A percentile compares a stretch with the other conserved stretches of the same genome.
Evolutionary conservation across 2,113 vertebrate species (phyloP).

Genomic region (Plotosus lineatus): DNA sequence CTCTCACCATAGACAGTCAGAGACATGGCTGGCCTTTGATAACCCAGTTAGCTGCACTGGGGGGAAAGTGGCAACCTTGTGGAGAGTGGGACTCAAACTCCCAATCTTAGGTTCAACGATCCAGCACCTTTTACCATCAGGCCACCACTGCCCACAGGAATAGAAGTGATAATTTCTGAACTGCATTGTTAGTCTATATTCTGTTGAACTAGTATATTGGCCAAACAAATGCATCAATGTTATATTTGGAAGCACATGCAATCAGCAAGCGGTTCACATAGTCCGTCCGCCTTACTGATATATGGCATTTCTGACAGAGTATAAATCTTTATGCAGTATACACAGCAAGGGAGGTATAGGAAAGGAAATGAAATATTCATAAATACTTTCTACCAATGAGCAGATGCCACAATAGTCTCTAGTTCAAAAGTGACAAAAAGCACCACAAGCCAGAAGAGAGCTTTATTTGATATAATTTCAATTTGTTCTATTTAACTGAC

Average conservation of each 20-base stretch:
- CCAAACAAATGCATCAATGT: background rate
- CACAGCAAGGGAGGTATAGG: constrained; percentile 26
- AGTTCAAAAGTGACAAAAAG: constrained; percentile 63
- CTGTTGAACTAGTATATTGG: background rate
- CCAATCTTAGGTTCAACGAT: too few relatives aligned
- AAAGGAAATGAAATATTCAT: constrained; percentile 71
- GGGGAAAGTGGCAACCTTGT: too few relatives aligned
- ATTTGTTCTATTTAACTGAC: constrained; percentile 59
- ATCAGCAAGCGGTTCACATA: background rate
- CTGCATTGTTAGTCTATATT: background rate
- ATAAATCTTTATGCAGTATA: constrained; percentile 64
- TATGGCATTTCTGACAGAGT: background rate
- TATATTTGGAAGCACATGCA: background rate
- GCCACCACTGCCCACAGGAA: too few relatives aligned
- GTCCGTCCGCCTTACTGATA: background rate
- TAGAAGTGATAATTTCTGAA: too few relatives aligned
- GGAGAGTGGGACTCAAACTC: too few relatives aligned
- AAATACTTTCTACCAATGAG: constrained; percentile 64
- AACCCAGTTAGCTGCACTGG: too few relatives aligned
- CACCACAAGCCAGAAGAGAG: constrained; percentile 59
- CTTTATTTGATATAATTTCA: constrained; percentile 61
- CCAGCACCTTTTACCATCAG: too few relatives aligned
- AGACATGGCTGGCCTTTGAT: too few relatives aligned
- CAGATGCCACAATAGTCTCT: constrained; percentile 65
- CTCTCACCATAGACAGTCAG: too few relatives aligned